Conservation (phyloP, 2,888 invertebrate genomes). For the Heteromyza rotundicornis region DNA sequence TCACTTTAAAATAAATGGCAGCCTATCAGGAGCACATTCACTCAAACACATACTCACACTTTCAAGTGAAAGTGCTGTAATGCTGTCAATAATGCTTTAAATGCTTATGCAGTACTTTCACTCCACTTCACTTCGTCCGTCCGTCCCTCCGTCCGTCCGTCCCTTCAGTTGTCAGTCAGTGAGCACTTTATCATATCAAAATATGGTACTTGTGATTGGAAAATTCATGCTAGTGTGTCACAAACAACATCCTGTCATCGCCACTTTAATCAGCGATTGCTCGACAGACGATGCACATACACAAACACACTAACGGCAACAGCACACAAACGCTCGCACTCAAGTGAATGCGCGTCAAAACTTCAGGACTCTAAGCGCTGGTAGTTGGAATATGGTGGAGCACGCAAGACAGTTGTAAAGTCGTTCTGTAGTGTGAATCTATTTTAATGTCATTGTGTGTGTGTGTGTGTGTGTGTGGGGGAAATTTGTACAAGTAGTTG, state of each 20-base stretch:
- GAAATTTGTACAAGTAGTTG: not conserved
- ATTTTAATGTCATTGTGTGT: not conserved
- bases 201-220: conserved; percentile 3
- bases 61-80: conserved; percentile 6
- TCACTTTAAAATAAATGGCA: conserved; percentile 18
- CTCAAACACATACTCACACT: conserved; percentile 4
- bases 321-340: conserved; percentile 2
- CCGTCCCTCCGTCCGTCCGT: not conserved
- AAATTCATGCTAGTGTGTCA: conserved; percentile 7
- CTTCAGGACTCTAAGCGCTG: too few relatives aligned
- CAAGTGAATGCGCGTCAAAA: too few relatives aligned
- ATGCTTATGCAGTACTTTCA: conserved; percentile 2
- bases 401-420: not conserved
- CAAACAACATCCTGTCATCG: conserved; percentile 7
- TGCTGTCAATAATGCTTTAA: conserved; percentile 9
- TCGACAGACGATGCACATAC: conserved; percentile 2
- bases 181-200: conserved; percentile 24
- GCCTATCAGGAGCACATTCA: conserved; percentile 1
- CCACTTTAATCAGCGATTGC: not conserved
- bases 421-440: not conserved
- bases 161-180: conserved; percentile 5
- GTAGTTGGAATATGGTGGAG: not conserved
- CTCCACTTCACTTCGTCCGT: not conserved
- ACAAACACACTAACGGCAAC: conserved; percentile 5
- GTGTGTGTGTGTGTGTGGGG: conserved; percentile 3